Evolutionary conservation across 2,888 invertebrate genomes (phyloP), one percentile per base, ranked within the genome.

Genomic region (Tinea pellionella): DNA sequence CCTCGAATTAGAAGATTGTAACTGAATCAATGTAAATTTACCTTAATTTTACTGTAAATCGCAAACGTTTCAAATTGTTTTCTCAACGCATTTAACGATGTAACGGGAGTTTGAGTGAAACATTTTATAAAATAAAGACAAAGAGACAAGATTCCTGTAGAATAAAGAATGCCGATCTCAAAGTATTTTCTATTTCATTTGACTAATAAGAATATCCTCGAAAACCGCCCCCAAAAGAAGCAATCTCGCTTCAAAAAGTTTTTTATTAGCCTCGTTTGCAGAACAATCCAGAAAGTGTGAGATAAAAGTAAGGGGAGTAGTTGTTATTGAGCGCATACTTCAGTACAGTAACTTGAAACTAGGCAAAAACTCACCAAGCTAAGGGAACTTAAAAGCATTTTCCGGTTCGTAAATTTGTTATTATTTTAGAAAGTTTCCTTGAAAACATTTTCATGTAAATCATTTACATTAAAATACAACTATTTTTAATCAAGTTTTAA

Each of bases 251-350:
- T 57, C 57, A 57, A 57, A 53, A 57, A 57, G 57, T 57, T 57
- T 57, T 57, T 57, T 57, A 57, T 57, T 57, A 57, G 57, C 57
- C 30, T 57, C 57, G 57, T 57, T 57, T 57, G 57, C 57, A 57
- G 57, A 57, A 57, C 57, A 57, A 57, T 57, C 57, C 32, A 57
- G 32, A 57, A 57, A 57, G 57, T 57, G 57, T 57, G 32, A 57
- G 57, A 57, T 57, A 57, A 57, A 57, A 57, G 57, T 57, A 32
- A 19, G 57, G 57, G 57, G 30, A 57, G 55, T 57, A 57, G 57
- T 55, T 57, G 57, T 57, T 57, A 57, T 57, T 57, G 57, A 57
- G 29, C 57, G 57, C 57, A 57, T 57, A 57, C 57, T 57, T 57
- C 15, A 32, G 57, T 57, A 57, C 19, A 32, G 57, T 57, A 30